Conservation (phyloP, 2,797 vertebrate genomes). For the Tinamus major region DNA sequence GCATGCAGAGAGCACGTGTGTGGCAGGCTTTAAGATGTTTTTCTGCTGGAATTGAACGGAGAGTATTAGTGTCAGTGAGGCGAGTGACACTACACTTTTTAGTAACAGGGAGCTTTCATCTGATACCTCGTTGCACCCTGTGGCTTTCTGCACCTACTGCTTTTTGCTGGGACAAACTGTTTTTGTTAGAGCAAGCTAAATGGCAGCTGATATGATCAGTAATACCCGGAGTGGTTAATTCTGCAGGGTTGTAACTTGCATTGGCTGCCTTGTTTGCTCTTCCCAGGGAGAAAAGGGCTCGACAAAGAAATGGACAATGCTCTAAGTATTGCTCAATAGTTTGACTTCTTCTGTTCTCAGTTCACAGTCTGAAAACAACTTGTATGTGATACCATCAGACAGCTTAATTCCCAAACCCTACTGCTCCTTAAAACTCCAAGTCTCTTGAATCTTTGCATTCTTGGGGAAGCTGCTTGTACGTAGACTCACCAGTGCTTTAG, state of each 20-base stretch:
- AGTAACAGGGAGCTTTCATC: background rate
- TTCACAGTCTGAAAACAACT: conserved; percentile 43
- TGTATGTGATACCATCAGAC: background rate
- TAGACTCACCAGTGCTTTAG: background rate
- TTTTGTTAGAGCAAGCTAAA: background rate
- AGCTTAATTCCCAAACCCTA: conserved; percentile 24
- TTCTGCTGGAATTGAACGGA: background rate
- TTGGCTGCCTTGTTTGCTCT: conserved; percentile 69
- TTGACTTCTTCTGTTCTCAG: conserved; percentile 7
- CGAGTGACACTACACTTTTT: background rate
- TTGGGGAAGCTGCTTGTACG: background rate
- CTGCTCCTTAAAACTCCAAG: conserved; percentile 33
- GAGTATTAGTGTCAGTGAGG: background rate
- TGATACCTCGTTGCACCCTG: background rate
- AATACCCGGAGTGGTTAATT: background rate
- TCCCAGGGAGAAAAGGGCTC: conserved; percentile 63
- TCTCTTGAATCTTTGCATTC: background rate
- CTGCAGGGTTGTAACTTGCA: background rate
- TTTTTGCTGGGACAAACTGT: background rate
- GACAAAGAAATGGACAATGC: conserved; percentile 41
- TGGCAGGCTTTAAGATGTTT: background rate
- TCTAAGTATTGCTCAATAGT: conserved; percentile 58
- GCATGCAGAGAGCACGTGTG: background rate
- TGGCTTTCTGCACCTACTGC: background rate
- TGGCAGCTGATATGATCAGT: conserved; percentile 42